Percentiles rank a stretch among this genome's conserved stretches.
phyloP scores from a whole-genome alignment of 2,888 invertebrate species.

The Plebejus melissa region DNA sequence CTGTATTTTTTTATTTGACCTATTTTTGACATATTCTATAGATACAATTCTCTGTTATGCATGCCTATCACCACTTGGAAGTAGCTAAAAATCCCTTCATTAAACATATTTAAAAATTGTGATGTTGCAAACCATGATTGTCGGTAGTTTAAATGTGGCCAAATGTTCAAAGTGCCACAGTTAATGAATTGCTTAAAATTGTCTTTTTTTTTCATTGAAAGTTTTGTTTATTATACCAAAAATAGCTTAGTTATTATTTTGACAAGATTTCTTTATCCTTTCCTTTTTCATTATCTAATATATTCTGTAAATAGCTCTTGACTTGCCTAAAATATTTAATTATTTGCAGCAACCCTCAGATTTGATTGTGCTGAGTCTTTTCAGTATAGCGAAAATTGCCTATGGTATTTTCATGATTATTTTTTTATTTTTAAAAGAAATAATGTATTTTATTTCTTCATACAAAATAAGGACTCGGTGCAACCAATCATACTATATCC shows the following conservation, averaged over 20 bases:
- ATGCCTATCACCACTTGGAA: not conserved
- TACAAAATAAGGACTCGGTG: not conserved
- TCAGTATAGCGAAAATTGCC: conserved; percentile 1
- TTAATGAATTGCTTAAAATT: not conserved
- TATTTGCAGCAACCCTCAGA: not conserved
- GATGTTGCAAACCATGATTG: not conserved
- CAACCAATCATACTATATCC: not conserved
- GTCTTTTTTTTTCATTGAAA: not conserved
- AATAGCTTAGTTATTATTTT: conserved; percentile 5
- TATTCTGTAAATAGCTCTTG: conserved; percentile 9
- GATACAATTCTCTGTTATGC: not conserved
- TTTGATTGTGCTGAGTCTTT: conserved; percentile 1
- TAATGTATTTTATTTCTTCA: not conserved
- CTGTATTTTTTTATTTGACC: not conserved
- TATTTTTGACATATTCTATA: not conserved
- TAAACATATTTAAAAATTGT: too few relatives aligned
- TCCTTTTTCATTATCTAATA: not conserved
- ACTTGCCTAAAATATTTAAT: conserved; percentile 11
- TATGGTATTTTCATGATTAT: too few relatives aligned
- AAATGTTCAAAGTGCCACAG: conserved; percentile 1
- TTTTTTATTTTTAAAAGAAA: not conserved
- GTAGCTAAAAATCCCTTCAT: not conserved
- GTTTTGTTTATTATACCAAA: conserved; percentile 3
- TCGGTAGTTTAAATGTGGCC: not conserved
- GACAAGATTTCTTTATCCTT: not conserved